Evolutionary conservation across 2,113 vertebrate species (phyloP), one percentile per base, ranked within the genome.

Genomic region (Bos indicus): DNA sequence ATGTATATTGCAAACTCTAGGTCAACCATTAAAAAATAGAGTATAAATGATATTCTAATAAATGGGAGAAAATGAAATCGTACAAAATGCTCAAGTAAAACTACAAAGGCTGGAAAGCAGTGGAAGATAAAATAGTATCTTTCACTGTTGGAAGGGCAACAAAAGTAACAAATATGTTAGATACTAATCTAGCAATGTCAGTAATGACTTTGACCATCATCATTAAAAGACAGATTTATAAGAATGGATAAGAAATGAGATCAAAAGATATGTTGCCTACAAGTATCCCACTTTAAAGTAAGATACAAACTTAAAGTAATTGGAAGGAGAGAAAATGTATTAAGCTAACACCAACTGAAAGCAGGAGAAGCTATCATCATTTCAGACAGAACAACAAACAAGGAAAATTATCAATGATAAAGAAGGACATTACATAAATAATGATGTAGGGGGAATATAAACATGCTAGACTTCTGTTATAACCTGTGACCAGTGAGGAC

Each of bases 371-470:
- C 48, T 81, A 23, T 78, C 1, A 0, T n/a, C 17, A 81, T 52
- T 52, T 52, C 16, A 21, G 30, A 33, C 19, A 81, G 78, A 52
- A 52, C 48, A 52, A 12, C 17, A 33, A 52, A n/a, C 10, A n/a
- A 81, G 30, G 17, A 33, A n/a, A 82, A 52, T 82, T 52, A n/a
- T 54, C 30, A 52, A 2, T 21, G 80, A 82, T 51, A 23, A 52
- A 81, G 17, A n/a, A n/a, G 19, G 19, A 33, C 33, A 14, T n/a
- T n/a, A 54, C 30, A 82, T 82, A 54, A 82, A 54, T 33, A 51
- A 81, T 0, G 30, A 52, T 25, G 21, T 4, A 21, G 11, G 9
- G 48, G 11, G 4, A 0, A 13, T n/a, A 54, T 26, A 83, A 71
- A 92, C 15, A 30, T 46, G 8, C 36, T n/a, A 84, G 52, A 54